Base-by-base conservation (phyloP, 2,888 invertebrate species). In the Eucera pruinosa region DNA sequence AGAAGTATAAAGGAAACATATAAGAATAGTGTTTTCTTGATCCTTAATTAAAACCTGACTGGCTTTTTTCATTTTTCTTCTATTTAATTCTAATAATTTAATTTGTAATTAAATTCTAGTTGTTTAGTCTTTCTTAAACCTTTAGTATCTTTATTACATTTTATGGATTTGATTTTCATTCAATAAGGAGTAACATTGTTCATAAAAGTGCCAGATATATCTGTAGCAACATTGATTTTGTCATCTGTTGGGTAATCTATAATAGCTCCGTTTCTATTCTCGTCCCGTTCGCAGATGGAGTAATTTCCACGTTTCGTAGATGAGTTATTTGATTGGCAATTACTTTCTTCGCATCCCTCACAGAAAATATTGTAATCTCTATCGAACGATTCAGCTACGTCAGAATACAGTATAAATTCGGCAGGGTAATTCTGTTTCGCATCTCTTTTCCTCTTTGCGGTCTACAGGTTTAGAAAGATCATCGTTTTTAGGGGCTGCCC, bases 401-500 rank as follows among this genome's bases (percentile, higher is more conserved):
- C 70, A 20, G 54, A 57, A 27, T 61, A 58, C 9, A 54, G 69
- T 39, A 77, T 25, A 69, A 84, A 83, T 74, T 87, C 81, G 7
- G 83, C 77, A 1, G 84, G 84, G 43, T 70, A 84, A 72, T 84
- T 87, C 58, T 85, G 84, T 48, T 60, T 64, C 11, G 77, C 82
- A 45, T 86, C 82, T 55, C 30, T 78, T 68, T 66, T 80, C 41
- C 50, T 68, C 71, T 47, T 69, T 58, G 55, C 57, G 45, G 80
- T 78, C 84, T 84, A 67, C 72, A 73, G 71, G 77, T 71, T 75
- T 65, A 83, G 80, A 82, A 82, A 82, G 70, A 80, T 57, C 74
- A 77, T 68, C 64, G 25, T 62, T 69, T 72, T 60, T 60, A 65
- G 45, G 55, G 33, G 43, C 43, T 50, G 73, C 20, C 20, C 20